Percentiles rank a stretch among this genome's conserved stretches.
Conservation (phyloP, 2,888 invertebrate genomes). For the Nemapogon koenigi region DNA sequence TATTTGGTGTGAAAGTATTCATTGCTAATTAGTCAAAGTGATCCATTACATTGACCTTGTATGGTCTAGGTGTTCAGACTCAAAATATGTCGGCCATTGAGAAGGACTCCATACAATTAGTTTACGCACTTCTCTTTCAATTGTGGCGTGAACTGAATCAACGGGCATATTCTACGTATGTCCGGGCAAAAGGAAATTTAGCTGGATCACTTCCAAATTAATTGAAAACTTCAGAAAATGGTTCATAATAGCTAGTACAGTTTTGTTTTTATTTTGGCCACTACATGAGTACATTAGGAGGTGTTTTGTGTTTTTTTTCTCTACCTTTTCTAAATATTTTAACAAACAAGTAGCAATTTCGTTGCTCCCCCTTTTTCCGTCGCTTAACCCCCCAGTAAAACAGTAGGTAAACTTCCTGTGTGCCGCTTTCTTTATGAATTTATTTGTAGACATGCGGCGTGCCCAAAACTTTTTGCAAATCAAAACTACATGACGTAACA, state of each 20-base stretch:
- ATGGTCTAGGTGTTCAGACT: conserved; percentile 17
- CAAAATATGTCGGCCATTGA: conserved; percentile 19
- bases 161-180: conserved; percentile 27
- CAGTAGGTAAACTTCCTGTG: background rate
- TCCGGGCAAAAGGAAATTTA: conserved; percentile 24
- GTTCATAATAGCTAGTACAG: conserved; percentile 15
- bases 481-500: background rate
- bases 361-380: background rate
- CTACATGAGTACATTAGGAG: conserved; percentile 7
- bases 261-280: conserved; percentile 19
- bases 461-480: background rate
- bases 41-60: conserved; percentile 13
- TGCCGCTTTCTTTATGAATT: background rate
- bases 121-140: conserved; percentile 18
- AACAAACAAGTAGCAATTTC: background rate
- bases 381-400: background rate
- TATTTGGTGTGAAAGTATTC: no score
- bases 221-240: conserved; percentile 17
- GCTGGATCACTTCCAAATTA: conserved; percentile 18
- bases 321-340: background rate
- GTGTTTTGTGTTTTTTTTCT: background rate
- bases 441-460: background rate
- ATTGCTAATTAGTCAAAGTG: conserved; percentile 13
- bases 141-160: conserved; percentile 19
- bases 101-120: conserved; percentile 20